Conservation (phyloP, 1,140 invertebrate species). For the Achatina immaculata region DNA sequence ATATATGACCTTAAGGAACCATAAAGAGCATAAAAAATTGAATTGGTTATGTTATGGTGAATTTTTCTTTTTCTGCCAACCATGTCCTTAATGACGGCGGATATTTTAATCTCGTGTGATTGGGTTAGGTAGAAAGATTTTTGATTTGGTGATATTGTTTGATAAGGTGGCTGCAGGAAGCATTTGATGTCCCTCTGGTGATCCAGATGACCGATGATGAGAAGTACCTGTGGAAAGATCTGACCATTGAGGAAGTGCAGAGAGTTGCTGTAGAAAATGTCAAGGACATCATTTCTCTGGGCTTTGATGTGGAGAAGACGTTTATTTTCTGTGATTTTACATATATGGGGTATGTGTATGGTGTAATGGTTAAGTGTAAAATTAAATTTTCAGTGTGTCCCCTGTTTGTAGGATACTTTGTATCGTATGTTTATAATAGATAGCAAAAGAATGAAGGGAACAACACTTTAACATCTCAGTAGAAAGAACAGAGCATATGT, state of each 20-base stretch:
- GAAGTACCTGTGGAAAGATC: conserved; percentile 97
- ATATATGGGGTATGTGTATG: conserved; percentile 85
- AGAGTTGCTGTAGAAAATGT: conserved; percentile 91
- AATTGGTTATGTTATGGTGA: no score
- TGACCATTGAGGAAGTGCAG: conserved; percentile 90
- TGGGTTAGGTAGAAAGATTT: no score
- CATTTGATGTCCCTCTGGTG: conserved; percentile 95
- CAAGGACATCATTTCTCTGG: conserved; percentile 98
- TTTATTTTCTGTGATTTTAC: conserved; percentile 97
- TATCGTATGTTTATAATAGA: background rate
- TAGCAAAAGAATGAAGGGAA: background rate
- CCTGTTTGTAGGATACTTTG: background rate
- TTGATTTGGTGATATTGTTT: no score
- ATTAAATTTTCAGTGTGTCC: background rate
- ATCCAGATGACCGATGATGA: conserved; percentile 99
- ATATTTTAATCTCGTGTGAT: no score
- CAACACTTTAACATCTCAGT: no score
- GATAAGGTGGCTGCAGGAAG: conserved; percentile 96
- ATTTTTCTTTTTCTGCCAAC: no score
- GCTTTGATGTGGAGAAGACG: conserved; percentile 96
- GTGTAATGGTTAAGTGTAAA: background rate
- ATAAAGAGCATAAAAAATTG: no score
- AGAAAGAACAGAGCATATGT: no score
- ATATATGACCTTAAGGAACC: no score
- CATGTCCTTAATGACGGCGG: no score